Evolutionary conservation across 2,888 invertebrate species (phyloP).

Genomic region (Amphipoea oculea): DNA sequence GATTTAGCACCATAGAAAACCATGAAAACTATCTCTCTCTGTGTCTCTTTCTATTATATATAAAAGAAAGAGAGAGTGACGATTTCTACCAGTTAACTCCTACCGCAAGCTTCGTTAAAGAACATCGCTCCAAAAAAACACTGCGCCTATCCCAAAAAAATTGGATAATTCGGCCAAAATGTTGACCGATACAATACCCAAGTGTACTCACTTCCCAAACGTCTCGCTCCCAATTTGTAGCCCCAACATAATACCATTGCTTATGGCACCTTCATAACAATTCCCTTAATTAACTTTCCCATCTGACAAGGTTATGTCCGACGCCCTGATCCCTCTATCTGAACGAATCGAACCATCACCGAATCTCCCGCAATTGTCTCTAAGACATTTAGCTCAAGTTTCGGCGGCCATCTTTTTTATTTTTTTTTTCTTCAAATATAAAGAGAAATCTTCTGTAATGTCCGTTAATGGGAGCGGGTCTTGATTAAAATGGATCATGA

Average conservation of each 20-base stretch:
- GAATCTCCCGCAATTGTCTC: slow-evolving; percentile 58
- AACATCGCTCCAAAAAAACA: background rate
- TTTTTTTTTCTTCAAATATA: slow-evolving; percentile 67
- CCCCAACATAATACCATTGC: slow-evolving; percentile 27
- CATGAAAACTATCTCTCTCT: too few species aligned
- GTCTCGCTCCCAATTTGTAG: slow-evolving; percentile 49
- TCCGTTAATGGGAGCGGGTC: slow-evolving; percentile 64
- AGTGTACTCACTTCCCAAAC: background rate
- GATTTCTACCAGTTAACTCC: too few species aligned
- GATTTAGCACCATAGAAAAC: too few species aligned
- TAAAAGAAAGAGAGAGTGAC: background rate
- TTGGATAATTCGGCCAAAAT: slow-evolving; percentile 7
- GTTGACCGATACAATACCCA: slow-evolving; percentile 30
- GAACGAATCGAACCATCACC: slow-evolving; percentile 39
- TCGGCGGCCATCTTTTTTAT: slow-evolving; percentile 25
- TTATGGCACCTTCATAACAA: slow-evolving; percentile 50
- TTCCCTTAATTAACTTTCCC: slow-evolving; percentile 51
- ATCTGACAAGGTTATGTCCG: slow-evolving; percentile 38
- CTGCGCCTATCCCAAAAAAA: too few species aligned
- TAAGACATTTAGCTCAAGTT: slow-evolving; percentile 39
- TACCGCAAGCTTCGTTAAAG: background rate
- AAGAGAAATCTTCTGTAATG: slow-evolving; percentile 63
- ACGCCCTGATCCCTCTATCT: slow-evolving; percentile 31
- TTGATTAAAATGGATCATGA: slow-evolving; percentile 74
- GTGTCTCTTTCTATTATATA: too few species aligned